Percentiles rank a stretch among this genome's conserved stretches.
Evolutionary conservation across 2,888 invertebrate genomes (phyloP).

Genomic region (Rhagium mordax): DNA sequence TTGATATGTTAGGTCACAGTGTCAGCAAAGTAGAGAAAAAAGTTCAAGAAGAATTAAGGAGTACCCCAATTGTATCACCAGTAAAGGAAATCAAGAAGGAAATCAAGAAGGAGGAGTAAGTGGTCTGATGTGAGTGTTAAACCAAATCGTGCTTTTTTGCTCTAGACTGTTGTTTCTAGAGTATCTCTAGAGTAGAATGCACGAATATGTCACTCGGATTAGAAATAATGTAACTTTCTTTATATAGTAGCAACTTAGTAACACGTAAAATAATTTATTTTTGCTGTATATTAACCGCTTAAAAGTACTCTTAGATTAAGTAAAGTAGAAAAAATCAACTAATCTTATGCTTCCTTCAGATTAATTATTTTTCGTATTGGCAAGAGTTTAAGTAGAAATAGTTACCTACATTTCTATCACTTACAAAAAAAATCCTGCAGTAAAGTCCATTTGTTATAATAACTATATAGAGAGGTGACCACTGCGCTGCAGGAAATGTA

Average conservation of each 20-base stretch:
- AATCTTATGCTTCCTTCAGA: neutral
- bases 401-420: too few species aligned
- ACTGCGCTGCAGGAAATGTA: too few species aligned
- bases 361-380: neutral
- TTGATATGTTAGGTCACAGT: conserved; percentile 59
- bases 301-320: neutral
- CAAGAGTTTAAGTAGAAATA: too few species aligned
- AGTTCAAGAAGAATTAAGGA: conserved; percentile 57
- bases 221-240: neutral
- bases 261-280: neutral
- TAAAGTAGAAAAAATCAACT: neutral
- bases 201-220: conserved; percentile 33
- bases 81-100: conserved; percentile 59
- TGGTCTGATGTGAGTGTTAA: conserved; percentile 66
- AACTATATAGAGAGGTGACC: too few species aligned
- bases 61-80: conserved; percentile 52
- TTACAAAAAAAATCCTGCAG: too few species aligned
- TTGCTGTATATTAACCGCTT: neutral
- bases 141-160: conserved; percentile 47
- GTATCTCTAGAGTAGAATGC: conserved; percentile 49
- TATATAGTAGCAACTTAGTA: neutral
- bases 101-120: conserved; percentile 65
- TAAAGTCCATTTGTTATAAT: too few species aligned
- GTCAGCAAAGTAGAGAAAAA: conserved; percentile 55
- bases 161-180: conserved; percentile 38